phyloP scores from a whole-genome alignment of 2,888 invertebrate genomes.

The Callyntrura sp. region DNA sequence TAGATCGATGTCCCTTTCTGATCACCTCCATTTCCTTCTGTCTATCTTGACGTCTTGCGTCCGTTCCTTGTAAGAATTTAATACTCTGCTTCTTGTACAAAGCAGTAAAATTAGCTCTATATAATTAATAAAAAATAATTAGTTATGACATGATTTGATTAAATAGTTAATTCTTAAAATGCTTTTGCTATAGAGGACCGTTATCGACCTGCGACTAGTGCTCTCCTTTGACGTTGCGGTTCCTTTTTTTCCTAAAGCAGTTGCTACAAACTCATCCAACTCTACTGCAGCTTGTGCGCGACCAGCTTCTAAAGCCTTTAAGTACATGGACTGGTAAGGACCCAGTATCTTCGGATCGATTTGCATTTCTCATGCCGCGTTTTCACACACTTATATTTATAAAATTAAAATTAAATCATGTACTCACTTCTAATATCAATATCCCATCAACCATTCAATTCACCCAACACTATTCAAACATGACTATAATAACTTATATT shows the following conservation, averaged over 20 bases:
- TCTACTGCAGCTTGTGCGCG: too few species aligned
- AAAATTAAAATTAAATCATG: too few species aligned
- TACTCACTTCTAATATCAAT: too few species aligned
- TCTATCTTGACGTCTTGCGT: slow-evolving; percentile 51
- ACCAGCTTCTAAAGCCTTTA: not conserved
- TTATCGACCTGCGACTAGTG: not conserved
- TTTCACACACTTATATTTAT: too few species aligned
- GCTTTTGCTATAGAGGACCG: not conserved
- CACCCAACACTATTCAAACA: too few species aligned
- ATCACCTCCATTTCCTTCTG: not conserved
- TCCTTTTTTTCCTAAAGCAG: too few species aligned
- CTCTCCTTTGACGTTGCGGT: too few species aligned
- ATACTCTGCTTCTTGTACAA: slow-evolving; percentile 76
- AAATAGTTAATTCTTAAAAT: not conserved
- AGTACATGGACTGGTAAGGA: not conserved
- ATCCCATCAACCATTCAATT: too few species aligned
- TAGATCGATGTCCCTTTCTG: slow-evolving; percentile 62
- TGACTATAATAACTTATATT: too few species aligned
- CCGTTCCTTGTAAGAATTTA: slow-evolving; percentile 57
- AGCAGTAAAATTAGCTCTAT: slow-evolving; percentile 58
- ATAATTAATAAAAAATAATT: not conserved
- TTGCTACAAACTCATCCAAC: too few species aligned
- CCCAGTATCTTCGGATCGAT: slow-evolving; percentile 35
- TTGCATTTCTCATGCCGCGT: slow-evolving; percentile 53
- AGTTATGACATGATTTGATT: not conserved